phyloP scores from a whole-genome alignment of 2,888 invertebrate genomes.

The Deroplatys truncata region DNA sequence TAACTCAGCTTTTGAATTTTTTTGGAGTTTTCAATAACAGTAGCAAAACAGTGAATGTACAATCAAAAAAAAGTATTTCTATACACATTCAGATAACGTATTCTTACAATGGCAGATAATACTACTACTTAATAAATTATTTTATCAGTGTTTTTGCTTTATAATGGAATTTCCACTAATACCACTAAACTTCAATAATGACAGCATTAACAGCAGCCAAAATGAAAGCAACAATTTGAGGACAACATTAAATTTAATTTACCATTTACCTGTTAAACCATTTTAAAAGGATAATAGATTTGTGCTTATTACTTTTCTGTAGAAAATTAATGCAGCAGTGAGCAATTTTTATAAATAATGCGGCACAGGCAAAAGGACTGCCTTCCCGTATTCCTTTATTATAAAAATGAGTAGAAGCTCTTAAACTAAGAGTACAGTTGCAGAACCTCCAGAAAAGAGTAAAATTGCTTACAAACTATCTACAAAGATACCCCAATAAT shows the following conservation, averaged over 20 bases:
- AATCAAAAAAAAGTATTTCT: not conserved
- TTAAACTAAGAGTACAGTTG: not conserved
- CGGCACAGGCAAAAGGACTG: too few species aligned
- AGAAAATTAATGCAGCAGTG: too few species aligned
- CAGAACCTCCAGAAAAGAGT: not conserved
- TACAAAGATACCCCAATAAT: too few species aligned
- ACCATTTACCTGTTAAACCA: not conserved
- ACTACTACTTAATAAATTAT: too few species aligned
- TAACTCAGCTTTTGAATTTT: not conserved
- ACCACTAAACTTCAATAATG: too few species aligned
- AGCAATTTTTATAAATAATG: too few species aligned
- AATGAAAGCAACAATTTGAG: not conserved
- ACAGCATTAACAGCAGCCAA: not conserved
- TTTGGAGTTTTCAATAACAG: not conserved
- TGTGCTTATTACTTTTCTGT: not conserved
- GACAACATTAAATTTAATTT: not conserved
- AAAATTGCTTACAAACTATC: too few species aligned
- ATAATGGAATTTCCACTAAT: too few species aligned
- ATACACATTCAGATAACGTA: not conserved
- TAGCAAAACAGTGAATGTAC: not conserved
- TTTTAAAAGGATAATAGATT: not conserved
- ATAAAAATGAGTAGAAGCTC: not conserved
- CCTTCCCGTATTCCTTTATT: not conserved
- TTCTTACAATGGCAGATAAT: not conserved
- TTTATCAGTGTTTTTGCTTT: too few species aligned